A percentile compares a stretch with the other conserved stretches of the same genome.
Conservation (phyloP, 1,140 invertebrate species). For the Zaprionus capensis region DNA sequence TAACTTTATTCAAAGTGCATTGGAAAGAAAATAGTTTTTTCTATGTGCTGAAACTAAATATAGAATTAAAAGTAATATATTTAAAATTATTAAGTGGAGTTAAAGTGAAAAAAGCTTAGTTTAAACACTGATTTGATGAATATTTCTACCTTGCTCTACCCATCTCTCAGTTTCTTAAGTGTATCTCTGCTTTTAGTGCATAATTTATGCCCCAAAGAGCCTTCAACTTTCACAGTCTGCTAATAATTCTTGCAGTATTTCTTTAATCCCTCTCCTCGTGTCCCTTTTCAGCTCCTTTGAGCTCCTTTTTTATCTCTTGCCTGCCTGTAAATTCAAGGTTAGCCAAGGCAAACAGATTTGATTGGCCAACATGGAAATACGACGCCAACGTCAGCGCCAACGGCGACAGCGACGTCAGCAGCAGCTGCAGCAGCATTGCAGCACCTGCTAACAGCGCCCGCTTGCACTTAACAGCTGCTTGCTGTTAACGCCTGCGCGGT, state of each 20-base stretch:
- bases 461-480: slow-evolving; percentile 40
- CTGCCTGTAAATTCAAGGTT: slow-evolving; percentile 16
- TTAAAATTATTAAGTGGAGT: no score
- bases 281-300: background rate
- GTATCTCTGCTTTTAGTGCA: background rate
- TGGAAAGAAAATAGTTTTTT: no score
- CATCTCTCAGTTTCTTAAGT: background rate
- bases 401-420: background rate
- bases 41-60: no score
- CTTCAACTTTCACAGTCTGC: background rate
- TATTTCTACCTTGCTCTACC: no score
- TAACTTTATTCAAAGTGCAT: no score
- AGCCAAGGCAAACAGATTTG: slow-evolving; percentile 4
- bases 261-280: background rate
- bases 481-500: slow-evolving; percentile 50
- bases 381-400: background rate
- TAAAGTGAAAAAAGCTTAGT: no score
- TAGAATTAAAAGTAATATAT: no score
- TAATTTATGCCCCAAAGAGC: background rate
- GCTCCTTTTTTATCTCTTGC: background rate
- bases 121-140: no score
- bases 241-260: background rate
- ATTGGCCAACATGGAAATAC: slow-evolving; percentile 28
- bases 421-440: slow-evolving; percentile 8
- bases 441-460: slow-evolving; percentile 14